These are phyloP conservation scores for Wasmannia auropunctata DNA, from an alignment of 1,140 invertebrate species.

Conservation along the genomic window DNA sequence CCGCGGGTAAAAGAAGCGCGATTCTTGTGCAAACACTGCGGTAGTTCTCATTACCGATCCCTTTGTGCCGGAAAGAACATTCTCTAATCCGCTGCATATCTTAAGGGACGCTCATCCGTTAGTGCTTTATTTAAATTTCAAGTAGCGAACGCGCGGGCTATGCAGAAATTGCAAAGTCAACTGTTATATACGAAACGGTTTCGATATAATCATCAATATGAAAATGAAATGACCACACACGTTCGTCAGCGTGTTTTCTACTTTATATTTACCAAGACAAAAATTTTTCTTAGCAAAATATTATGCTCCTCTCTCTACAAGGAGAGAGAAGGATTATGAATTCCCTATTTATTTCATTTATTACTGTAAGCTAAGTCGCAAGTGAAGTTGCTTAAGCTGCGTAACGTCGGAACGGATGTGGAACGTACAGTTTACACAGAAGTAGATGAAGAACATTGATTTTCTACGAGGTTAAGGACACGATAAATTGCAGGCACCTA, in stretches of 20 bases:
- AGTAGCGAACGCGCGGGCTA: neutral
- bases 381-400: neutral
- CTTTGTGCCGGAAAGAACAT: conserved; percentile 54
- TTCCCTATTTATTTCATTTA: neutral
- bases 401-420: neutral
- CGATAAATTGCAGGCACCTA: conserved; percentile 45
- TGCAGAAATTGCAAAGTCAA: conserved; percentile 27
- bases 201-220: neutral
- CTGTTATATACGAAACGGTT: neutral
- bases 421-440: neutral
- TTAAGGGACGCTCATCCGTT: conserved; percentile 46
- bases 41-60: conserved; percentile 67
- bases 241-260: neutral
- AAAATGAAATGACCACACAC: neutral
- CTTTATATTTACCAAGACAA: neutral
- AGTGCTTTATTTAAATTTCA: conserved; percentile 42
- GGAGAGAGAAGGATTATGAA: neutral
- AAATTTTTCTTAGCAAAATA: neutral
- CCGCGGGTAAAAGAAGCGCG: conserved; percentile 38
- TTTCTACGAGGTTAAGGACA: conserved; percentile 79
- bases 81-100: conserved; percentile 50
- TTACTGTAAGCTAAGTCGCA: neutral
- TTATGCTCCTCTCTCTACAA: neutral
- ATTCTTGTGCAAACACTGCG: conserved; percentile 68
- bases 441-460: conserved; percentile 74